Percentiles rank a stretch among this genome's conserved stretches.
Evolutionary conservation across 2,797 vertebrate species (phyloP).

Genomic region (Halcyon chelicuti): DNA sequence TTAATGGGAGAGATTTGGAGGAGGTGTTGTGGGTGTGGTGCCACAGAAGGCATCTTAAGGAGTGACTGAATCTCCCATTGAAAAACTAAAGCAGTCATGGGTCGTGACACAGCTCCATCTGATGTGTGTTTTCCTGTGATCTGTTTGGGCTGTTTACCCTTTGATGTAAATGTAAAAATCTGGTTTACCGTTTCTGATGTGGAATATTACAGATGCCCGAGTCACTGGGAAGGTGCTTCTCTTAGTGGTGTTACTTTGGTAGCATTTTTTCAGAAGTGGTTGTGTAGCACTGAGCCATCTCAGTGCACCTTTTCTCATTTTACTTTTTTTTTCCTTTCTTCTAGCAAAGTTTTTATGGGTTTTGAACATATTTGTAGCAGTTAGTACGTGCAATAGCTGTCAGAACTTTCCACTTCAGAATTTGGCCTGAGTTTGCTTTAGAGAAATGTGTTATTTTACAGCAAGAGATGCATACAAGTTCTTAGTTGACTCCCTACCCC

Average conservation of each 20-base stretch:
- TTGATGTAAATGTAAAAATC: not conserved
- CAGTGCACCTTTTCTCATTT: not conserved
- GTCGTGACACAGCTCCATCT: rapidly evolving
- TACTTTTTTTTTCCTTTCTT: not conserved
- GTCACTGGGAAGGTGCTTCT: not conserved
- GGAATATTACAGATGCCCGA: not conserved
- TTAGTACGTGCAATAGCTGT: not conserved
- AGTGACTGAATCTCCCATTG: not conserved
- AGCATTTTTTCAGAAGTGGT: not conserved
- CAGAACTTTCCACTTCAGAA: not conserved
- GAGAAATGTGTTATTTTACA: not conserved
- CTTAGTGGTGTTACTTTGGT: not conserved
- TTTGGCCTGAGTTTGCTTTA: not conserved
- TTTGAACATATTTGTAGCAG: not conserved
- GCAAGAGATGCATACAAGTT: not conserved
- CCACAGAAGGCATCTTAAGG: not conserved
- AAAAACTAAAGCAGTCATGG: not conserved
- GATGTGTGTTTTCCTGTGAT: not conserved
- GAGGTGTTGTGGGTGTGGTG: not conserved
- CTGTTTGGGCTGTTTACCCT: not conserved
- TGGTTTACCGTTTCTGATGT: not conserved
- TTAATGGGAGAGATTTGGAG: not conserved
- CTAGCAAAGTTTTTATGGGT: not conserved
- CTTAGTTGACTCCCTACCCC: not conserved
- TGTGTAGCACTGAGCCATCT: not conserved